phyloP scores from a whole-genome alignment of 2,797 vertebrate species.

The Enteromius afrohamiltoni region DNA sequence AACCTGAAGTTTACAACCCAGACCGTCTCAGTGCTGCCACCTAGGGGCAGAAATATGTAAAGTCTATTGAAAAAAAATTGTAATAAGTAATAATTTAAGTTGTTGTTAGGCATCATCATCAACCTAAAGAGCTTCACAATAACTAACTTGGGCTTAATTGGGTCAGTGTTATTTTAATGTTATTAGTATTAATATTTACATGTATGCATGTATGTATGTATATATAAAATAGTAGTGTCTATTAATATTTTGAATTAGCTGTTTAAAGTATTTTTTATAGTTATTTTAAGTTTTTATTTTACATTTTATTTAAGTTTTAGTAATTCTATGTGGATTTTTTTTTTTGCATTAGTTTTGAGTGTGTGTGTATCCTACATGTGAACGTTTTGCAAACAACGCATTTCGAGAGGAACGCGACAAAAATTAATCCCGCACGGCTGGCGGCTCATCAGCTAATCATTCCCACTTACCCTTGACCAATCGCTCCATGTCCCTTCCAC shows the following conservation, averaged over 20 bases:
- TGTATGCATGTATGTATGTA: no score
- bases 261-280: not conserved
- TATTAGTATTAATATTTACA: not conserved
- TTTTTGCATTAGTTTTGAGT: not conserved
- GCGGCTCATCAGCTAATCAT: no score
- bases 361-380: no score
- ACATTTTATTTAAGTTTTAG: not conserved
- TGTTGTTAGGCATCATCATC: not conserved
- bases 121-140: not conserved
- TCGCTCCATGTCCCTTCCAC: no score
- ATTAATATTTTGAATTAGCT: not conserved
- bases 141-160: not conserved
- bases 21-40: slow-evolving; percentile 43
- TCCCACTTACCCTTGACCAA: no score
- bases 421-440: no score
- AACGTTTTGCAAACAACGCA: no score
- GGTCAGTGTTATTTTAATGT: not conserved
- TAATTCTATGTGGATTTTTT: not conserved
- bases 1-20: not conserved
- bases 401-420: no score
- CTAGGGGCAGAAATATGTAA: not conserved
- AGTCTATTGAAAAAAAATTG: not conserved
- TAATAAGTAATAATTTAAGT: not conserved
- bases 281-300: not conserved
- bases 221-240: not conserved